Evolutionary conservation across 1,140 invertebrate genomes (phyloP).

Genomic region (Penaeus japonicus): DNA sequence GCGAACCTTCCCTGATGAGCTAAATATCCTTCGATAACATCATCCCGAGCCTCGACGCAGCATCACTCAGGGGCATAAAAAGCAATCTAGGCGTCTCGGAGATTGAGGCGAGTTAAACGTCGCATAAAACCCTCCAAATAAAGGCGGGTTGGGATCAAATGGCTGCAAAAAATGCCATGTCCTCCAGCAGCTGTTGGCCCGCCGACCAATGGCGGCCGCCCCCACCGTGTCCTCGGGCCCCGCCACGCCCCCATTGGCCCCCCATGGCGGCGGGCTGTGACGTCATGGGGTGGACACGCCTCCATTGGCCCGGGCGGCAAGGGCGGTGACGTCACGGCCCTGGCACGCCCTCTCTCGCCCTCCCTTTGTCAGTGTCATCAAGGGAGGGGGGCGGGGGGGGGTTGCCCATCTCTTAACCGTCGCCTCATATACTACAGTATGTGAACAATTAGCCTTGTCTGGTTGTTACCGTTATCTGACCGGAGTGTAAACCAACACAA

Average conservation of each 20-base stretch:
- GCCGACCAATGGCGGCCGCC: not conserved
- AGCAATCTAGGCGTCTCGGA: too few relatives aligned
- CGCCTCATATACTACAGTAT: not conserved
- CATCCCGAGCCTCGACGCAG: too few relatives aligned
- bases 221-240: conserved; percentile 9
- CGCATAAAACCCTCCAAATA: too few relatives aligned
- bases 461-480: too few relatives aligned
- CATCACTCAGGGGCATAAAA: too few relatives aligned
- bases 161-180: too few relatives aligned
- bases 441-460: too few relatives aligned
- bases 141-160: too few relatives aligned
- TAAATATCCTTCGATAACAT: too few relatives aligned
- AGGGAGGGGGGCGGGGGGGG: not conserved
- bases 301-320: not conserved
- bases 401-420: not conserved
- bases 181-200: not conserved
- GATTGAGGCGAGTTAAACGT: too few relatives aligned
- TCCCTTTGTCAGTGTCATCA: not conserved
- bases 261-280: not conserved
- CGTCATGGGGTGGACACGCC: conserved; percentile 17
- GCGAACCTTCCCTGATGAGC: too few relatives aligned
- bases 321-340: not conserved
- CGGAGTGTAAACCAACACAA: too few relatives aligned
- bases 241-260: conserved; percentile 41
- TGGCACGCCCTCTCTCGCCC: not conserved